Base-by-base conservation (phyloP, 2,888 invertebrate species). In the Ecliptopera silaceata region DNA sequence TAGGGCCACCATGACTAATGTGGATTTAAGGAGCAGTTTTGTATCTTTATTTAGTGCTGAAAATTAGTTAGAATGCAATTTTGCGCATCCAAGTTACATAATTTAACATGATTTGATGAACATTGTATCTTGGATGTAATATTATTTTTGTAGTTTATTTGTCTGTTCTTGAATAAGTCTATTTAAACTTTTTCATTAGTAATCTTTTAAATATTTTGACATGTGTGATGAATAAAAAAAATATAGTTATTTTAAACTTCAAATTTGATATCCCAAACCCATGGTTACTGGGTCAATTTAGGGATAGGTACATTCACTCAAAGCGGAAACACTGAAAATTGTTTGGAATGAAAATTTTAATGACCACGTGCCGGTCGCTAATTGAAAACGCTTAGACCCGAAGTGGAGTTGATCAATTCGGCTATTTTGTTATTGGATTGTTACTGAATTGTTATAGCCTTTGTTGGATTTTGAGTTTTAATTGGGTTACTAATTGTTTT, bases 281-380 rank as follows among this genome's bases (percentile, higher is more conserved):
- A 68, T 75, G 72, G 80, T 46, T 44, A 64, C 66, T 68, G 59
- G n/a, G n/a, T n/a, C 52, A 74, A 61, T 45, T 59, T 64, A 64
- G 69, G 72, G 69, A 72, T 70, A n/a, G n/a, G n/a, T n/a, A 72
- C 74, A 70, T 73, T 77, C 66, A 72, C 70, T 75, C 68, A 70
- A 75, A 69, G 72, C 68, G 77, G 77, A 77, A 81, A 84, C 82
- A 82, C 81, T 82, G 76, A 85, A 84, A 66, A 88, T 86, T 85
- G 85, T 88, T 86, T 85, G 83, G 80, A 87, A 84, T 82, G 85
- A 84, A 88, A 84, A 86, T 88, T 88, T 88, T 88, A 88, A 88
- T 86, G 85, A 84, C 75, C 76, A 66, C 67, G 79, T 73, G 75
- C 77, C 70, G 70, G 71, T 72, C 72, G 72, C 80, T 84, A 82